These are phyloP conservation scores for Malacoctenus gilli DNA, from an alignment of 2,797 vertebrate genomes.

Conservation along the genomic window DNA sequence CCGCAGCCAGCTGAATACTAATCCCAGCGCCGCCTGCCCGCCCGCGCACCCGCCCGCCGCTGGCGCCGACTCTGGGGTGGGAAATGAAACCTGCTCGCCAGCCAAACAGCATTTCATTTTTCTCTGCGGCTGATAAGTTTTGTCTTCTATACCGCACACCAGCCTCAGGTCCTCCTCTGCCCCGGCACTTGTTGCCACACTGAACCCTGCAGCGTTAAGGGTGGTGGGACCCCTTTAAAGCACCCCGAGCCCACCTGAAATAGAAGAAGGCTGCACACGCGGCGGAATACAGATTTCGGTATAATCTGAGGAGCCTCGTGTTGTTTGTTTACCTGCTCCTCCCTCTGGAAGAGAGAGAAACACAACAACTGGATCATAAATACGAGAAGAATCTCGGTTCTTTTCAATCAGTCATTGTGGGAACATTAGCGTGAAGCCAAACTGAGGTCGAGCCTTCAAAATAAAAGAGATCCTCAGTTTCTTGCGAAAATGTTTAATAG, in stretches of 20 bases:
- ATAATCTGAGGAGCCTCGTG: conserved; percentile 15
- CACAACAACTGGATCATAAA: background rate
- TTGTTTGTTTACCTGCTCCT: conserved; percentile 15
- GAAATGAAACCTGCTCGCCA: conserved; percentile 49
- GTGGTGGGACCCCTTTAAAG: too few species aligned
- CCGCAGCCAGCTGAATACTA: conserved; percentile 61
- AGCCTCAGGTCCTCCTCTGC: conserved; percentile 25
- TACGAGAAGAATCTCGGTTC: background rate
- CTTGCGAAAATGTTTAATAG: too few species aligned
- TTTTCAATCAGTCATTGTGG: too few species aligned
- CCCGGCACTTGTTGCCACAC: conserved; percentile 16
- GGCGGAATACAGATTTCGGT: conserved; percentile 34
- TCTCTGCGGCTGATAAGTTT: conserved; percentile 40
- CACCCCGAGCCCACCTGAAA: conserved; percentile 36
- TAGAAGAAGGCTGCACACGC: background rate
- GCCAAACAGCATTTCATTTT: conserved; percentile 48
- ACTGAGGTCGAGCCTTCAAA: too few species aligned
- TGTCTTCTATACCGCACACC: conserved; percentile 29
- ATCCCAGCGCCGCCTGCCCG: too few species aligned
- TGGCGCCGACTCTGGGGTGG: conserved; percentile 37
- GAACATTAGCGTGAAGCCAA: too few species aligned
- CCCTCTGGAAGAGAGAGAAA: background rate
- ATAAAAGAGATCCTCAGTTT: too few species aligned
- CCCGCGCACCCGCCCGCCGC: conserved; percentile 42
- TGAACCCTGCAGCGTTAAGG: conserved; percentile 27